Base-by-base conservation (phyloP, 2,888 invertebrate species). In the Lissocephala sabroskyi region DNA sequence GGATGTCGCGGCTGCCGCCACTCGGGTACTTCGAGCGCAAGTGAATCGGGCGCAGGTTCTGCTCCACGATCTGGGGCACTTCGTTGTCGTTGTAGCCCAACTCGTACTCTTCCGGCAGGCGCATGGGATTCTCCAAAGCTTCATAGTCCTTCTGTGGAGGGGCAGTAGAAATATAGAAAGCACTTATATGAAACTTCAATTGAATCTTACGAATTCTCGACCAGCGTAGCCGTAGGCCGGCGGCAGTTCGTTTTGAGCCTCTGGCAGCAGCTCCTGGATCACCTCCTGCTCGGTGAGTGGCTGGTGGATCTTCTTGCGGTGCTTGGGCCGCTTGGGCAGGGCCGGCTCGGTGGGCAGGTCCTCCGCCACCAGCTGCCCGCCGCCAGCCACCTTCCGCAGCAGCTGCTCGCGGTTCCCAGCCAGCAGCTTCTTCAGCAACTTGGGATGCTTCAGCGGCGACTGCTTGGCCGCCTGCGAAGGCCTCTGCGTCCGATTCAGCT, bases 401-500 rank as follows among this genome's bases (percentile, higher is more conserved):
- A 79, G 42, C n/a, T 82, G 67, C 10, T 81, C 80, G 2, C 79
- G 67, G 39, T 78, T 79, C n/a, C n/a, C n/a, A 5, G 74, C 80
- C 49, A 83, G 56, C 29, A 83, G 50, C 49, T 85, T 85, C 47
- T 83, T 84, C 26, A 84, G 61, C 65, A 85, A 65, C 68, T 85
- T 85, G 1, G 85, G 85, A 68, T 85, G 85, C 43, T 83, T 84
- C 0, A 85, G 52, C 1, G 84, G 82, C 0, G 82, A 80, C 4
- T 79, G 67, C 40, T 81, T 80, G n/a, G 58, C 62, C 1, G 70
- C 50, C 16, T 75, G 36, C 13, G 79, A 76, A 1, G 74, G 74
- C 83, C 89, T 80, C 28, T 81, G 80, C 3, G 84, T 84, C 40
- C 79, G 82, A 68, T 84, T 85, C 1, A 85, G 62, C 37, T 79